Evolutionary conservation across 2,797 vertebrate species (phyloP), one percentile per base, ranked within the genome.

Genomic region (Mormyrus hasselquistii): DNA sequence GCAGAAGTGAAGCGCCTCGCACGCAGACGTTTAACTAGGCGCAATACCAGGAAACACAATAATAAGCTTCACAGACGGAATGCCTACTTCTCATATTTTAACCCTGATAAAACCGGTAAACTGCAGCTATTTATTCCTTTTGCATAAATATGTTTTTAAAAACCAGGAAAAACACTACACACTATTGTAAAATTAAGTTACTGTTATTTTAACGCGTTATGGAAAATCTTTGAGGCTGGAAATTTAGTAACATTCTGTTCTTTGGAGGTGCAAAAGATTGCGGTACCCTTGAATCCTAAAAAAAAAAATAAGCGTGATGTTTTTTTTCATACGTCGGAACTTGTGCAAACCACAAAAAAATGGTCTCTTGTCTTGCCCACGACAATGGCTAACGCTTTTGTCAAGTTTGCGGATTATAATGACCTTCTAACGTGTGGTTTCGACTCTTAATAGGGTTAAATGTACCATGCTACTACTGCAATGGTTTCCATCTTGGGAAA

Each of bases 1-100:
- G 90, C 90, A 50, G 89, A 83, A 91, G 90, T 57, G 55, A 57
- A 12, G 76, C 16, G 87, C 52, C 87, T 88, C 73, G 89, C 90
- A 50, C 91, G 87, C 88, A 59, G 90, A 83, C 59, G 41, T 65
- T 79, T 52, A 55, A 38, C 49, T 9, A 22, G 65, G 73, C 86
- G 38, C 62, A n/a, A 47, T 19, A 79, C 65, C 50, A 22, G 41
- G 59, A 41, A 50, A 50, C 73, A 87, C 88, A 88, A 82, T 76
- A 89, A 89, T 76, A 79, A 57, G 25, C 55, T 49, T 83, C 41
- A 50, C 86, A 86, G 83, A 38, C 34, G 9, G 57, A n/a, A 82
- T 0, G 52, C 88, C 62, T 50, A 52, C 69, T 41, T 79, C 9
- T 41, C 50, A 52, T 44, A 59, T 79, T 87, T 89, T 79, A 69